These are phyloP conservation scores for Propithecus perrieri DNA, from an alignment of 2,797 vertebrate species.

Conservation along the genomic window DNA sequence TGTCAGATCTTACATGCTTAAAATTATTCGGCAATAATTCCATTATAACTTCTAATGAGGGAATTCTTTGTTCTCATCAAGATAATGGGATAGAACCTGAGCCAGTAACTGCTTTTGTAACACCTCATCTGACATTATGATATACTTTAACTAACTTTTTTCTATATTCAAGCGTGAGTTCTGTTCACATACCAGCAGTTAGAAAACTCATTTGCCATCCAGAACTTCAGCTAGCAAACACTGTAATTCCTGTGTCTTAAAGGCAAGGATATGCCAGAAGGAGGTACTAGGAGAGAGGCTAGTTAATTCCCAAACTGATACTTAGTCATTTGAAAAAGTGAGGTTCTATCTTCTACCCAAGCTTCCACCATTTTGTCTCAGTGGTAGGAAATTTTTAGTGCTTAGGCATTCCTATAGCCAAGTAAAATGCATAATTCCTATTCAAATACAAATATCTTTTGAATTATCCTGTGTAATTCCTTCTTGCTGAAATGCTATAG, in stretches of 20 bases:
- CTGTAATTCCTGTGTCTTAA: not conserved
- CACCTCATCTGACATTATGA: not conserved
- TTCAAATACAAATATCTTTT: slow-evolving; percentile 1
- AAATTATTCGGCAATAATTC: not conserved
- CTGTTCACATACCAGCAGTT: not conserved
- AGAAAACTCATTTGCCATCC: not conserved
- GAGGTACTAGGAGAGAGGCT: not conserved
- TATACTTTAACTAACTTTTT: not conserved
- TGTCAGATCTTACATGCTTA: not conserved
- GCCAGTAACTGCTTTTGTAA: not conserved
- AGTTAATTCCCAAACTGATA: not conserved
- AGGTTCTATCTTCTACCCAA: not conserved
- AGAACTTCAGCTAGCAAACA: not conserved
- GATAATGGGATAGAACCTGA: not conserved
- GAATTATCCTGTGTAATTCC: not conserved
- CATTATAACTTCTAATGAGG: not conserved
- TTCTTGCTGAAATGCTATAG: not conserved
- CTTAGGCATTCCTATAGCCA: not conserved
- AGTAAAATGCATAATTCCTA: not conserved
- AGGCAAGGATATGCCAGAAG: not conserved
- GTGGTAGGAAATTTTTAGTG: not conserved
- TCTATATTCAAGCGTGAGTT: not conserved
- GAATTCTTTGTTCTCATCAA: not conserved
- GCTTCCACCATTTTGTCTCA: not conserved
- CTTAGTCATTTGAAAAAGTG: not conserved